Conservation (phyloP, 2,888 invertebrate species). For the Amblyteles armatorius region DNA sequence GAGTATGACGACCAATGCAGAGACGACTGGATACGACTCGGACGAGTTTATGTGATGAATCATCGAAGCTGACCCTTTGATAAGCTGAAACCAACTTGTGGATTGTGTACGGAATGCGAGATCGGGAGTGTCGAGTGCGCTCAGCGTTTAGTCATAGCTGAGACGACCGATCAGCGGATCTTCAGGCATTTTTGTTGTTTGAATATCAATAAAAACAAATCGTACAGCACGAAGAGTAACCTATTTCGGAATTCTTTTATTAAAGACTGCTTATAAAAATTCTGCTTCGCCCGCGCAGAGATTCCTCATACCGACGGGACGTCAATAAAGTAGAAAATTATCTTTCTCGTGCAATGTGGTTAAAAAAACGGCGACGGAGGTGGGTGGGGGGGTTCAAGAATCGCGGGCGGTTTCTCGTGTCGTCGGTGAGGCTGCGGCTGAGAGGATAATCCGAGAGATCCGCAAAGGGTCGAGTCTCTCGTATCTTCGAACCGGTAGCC, state of each 20-base stretch:
- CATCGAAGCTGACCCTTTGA: background rate
- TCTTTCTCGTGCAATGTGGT: background rate
- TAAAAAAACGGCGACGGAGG: background rate
- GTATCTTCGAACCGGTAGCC: slow-evolving; percentile 80
- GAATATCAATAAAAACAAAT: background rate
- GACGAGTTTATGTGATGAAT: slow-evolving; percentile 95
- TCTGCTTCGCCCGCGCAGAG: background rate
- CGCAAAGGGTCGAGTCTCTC: slow-evolving; percentile 34
- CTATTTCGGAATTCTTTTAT: background rate
- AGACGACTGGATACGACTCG: slow-evolving; percentile 94
- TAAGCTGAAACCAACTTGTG: background rate
- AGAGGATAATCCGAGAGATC: slow-evolving; percentile 34
- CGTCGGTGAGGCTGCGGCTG: slow-evolving; percentile 3
- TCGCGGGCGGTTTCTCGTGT: slow-evolving; percentile 8
- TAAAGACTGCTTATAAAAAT: background rate
- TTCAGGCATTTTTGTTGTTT: background rate
- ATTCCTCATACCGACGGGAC: background rate
- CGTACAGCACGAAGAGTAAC: background rate
- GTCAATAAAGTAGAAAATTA: background rate
- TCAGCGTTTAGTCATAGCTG: background rate
- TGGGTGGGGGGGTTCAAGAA: background rate
- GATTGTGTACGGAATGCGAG: background rate
- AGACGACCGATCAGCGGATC: background rate
- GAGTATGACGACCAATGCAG: slow-evolving; percentile 94
- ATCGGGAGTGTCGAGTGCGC: slow-evolving; percentile 1